Evolutionary conservation across 2,888 invertebrate genomes (phyloP).

Genomic region (Drosophila anomalata): DNA sequence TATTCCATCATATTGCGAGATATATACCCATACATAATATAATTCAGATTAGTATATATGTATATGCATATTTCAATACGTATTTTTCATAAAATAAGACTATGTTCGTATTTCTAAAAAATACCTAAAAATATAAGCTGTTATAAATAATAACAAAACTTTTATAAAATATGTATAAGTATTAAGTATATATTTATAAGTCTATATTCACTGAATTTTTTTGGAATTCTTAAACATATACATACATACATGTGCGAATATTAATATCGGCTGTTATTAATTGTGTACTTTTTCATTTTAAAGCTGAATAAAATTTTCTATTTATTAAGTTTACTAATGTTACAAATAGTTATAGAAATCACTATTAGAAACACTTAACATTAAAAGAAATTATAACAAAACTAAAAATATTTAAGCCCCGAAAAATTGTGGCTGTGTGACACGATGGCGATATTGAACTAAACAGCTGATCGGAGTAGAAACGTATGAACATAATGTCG

Average conservation of each 20-base stretch:
- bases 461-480: slow-evolving; percentile 26
- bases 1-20: slow-evolving; percentile 25
- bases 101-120: slow-evolving; percentile 11
- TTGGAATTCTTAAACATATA: slow-evolving; percentile 19
- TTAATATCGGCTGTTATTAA: slow-evolving; percentile 37
- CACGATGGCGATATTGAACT: slow-evolving; percentile 23
- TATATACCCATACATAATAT: slow-evolving; percentile 8
- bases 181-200: not conserved
- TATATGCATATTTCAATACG: slow-evolving; percentile 5
- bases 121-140: slow-evolving; percentile 12
- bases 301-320: slow-evolving; percentile 4
- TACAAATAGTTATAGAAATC: not conserved
- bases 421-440: not conserved
- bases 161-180: slow-evolving; percentile 8
- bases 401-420: not conserved
- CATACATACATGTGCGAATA: slow-evolving; percentile 34
- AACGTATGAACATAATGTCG: not conserved
- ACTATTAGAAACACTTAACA: not conserved
- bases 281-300: slow-evolving; percentile 14
- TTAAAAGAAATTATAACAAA: not conserved
- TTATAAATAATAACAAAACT: too few species aligned
- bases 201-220: slow-evolving; percentile 16
- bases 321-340: slow-evolving; percentile 1
- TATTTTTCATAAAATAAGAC: not conserved
- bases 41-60: slow-evolving; percentile 14